Evolutionary conservation across 1,140 invertebrate species (phyloP).

Genomic region (Amphibalanus amphitrite): DNA sequence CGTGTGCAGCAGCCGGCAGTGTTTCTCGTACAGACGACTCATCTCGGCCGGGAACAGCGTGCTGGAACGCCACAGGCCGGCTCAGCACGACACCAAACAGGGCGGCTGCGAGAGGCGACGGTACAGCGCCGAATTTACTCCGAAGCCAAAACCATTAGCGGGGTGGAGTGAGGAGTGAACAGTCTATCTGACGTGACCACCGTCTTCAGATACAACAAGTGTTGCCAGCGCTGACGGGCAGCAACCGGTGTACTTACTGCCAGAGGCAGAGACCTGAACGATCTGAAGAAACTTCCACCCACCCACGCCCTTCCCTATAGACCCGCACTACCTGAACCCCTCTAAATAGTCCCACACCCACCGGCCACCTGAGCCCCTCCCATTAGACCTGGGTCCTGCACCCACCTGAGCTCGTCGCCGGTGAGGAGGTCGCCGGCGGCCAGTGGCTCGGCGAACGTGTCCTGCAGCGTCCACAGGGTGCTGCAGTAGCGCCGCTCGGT

Average conservation of each 20-base stretch:
- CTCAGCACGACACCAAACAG: too few relatives aligned
- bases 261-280: too few relatives aligned
- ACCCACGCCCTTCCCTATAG: slow-evolving; percentile 21
- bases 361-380: slow-evolving; percentile 23
- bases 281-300: too few relatives aligned
- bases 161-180: too few relatives aligned
- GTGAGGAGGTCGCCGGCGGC: slow-evolving; percentile 24
- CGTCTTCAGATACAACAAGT: too few relatives aligned
- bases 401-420: slow-evolving; percentile 20
- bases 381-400: slow-evolving; percentile 23
- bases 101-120: neutral
- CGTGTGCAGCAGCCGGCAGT: slow-evolving; percentile 25
- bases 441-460: slow-evolving; percentile 26
- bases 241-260: too few relatives aligned
- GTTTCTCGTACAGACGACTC: slow-evolving; percentile 26
- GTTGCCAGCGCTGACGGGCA: too few relatives aligned
- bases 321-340: slow-evolving; percentile 22
- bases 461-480: slow-evolving; percentile 26
- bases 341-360: slow-evolving; percentile 25
- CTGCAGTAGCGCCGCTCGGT: slow-evolving; percentile 29
- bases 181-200: too few relatives aligned
- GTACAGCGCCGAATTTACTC: neutral
- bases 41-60: slow-evolving; percentile 27
- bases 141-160: too few relatives aligned
- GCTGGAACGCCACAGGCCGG: slow-evolving; percentile 8